These are phyloP conservation scores for Sciurus carolinensis DNA, from an alignment of 2,797 vertebrate genomes.

Conservation along the genomic window DNA sequence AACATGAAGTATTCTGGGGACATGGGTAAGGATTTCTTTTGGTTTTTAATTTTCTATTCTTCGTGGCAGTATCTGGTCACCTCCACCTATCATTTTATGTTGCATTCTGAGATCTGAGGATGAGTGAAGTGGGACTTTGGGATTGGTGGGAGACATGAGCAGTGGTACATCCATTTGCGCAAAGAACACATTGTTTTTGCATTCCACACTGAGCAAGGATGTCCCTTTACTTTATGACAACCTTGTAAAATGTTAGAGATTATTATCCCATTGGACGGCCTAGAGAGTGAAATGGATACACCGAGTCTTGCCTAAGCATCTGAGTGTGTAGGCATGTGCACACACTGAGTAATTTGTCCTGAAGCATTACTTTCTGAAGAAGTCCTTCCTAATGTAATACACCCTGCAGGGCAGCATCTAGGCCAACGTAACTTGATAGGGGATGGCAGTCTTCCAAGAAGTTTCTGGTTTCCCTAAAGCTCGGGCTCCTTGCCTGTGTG, in stretches of 20 bases:
- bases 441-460: constrained; percentile 66
- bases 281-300: background rate
- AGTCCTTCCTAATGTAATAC: constrained; percentile 51
- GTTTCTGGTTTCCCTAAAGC: constrained; percentile 26
- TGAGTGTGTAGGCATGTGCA: background rate
- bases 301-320: background rate
- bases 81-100: background rate
- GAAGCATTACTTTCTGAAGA: constrained; percentile 36
- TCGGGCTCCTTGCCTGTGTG: constrained; percentile 64
- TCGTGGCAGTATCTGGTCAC: background rate
- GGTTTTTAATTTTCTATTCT: background rate
- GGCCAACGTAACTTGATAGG: constrained; percentile 56
- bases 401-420: constrained; percentile 42
- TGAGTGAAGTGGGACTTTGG: background rate
- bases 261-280: background rate
- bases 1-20: background rate
- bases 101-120: background rate
- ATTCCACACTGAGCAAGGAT: background rate
- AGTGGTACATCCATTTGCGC: background rate
- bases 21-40: background rate
- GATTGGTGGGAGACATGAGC: background rate
- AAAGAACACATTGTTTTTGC: background rate
- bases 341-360: constrained; percentile 15
- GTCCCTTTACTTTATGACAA: background rate
- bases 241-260: background rate